These are phyloP conservation scores for Amphiprion ocellaris DNA, from an alignment of 2,113 vertebrate genomes.

Conservation along the genomic window DNA sequence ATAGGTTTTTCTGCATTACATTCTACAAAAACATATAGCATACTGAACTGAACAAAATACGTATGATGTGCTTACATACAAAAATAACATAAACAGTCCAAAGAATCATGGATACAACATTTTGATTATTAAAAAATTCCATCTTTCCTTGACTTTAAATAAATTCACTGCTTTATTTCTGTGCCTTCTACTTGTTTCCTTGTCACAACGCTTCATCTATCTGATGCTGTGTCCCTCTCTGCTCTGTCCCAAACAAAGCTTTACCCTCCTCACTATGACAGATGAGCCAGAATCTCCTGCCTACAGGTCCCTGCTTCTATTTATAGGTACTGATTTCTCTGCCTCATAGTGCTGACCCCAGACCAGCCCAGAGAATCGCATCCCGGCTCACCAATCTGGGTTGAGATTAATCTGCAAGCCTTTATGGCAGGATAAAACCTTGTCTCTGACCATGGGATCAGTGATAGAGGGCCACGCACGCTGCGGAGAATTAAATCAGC, in stretches of 20 bases:
- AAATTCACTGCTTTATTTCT: background rate
- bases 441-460: slow-evolving; percentile 58
- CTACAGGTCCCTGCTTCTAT: slow-evolving; percentile 71
- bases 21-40: too few species aligned
- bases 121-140: too few species aligned
- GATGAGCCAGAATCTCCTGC: slow-evolving; percentile 59
- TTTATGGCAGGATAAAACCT: slow-evolving; percentile 67
- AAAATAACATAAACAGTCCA: too few species aligned
- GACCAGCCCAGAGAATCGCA: slow-evolving; percentile 59
- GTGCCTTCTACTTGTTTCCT: background rate
- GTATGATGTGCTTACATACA: too few species aligned
- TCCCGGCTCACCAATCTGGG: slow-evolving; percentile 61
- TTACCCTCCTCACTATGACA: slow-evolving; percentile 43
- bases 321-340: slow-evolving; percentile 69
- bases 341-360: slow-evolving; percentile 65
- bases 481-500: slow-evolving; percentile 56
- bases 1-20: too few species aligned
- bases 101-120: too few species aligned
- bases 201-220: background rate
- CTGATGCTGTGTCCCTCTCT: slow-evolving; percentile 3
- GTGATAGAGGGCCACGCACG: slow-evolving; percentile 51
- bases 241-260: slow-evolving; percentile 39
- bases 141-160: too few species aligned
- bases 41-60: too few species aligned
- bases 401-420: slow-evolving; percentile 68